These are phyloP conservation scores for Xenopus laevis DNA, from an alignment of 2,113 vertebrate species.

Conservation along the genomic window DNA sequence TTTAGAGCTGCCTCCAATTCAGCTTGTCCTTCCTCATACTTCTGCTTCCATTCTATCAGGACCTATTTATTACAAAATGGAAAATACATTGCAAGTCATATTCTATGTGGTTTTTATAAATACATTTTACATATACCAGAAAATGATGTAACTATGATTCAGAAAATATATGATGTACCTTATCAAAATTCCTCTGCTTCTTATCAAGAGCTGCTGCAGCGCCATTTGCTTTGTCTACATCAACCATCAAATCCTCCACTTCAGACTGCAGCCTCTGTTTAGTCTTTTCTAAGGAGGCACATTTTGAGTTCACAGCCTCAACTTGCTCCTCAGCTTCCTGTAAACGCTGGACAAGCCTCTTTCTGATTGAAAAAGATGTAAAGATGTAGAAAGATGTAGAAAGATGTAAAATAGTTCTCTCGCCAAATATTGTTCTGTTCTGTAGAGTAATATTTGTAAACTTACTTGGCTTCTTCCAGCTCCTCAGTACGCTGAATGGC, in stretches of 20 bases:
- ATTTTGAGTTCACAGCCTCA: slow-evolving; percentile 76
- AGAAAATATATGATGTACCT: slow-evolving; percentile 50
- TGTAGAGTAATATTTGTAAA: too few species aligned
- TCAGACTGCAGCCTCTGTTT: slow-evolving; percentile 73
- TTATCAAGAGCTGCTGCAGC: slow-evolving; percentile 62
- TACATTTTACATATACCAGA: too few species aligned
- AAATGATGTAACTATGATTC: too few species aligned
- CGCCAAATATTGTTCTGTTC: too few species aligned
- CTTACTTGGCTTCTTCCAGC: slow-evolving; percentile 76
- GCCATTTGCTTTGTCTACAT: slow-evolving; percentile 62
- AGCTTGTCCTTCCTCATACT: slow-evolving; percentile 63
- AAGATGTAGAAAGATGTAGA: too few species aligned
- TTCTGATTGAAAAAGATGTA: slow-evolving; percentile 69
- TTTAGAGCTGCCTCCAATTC: slow-evolving; percentile 65
- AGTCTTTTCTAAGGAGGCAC: slow-evolving; percentile 81
- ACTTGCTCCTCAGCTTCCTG: slow-evolving; percentile 81
- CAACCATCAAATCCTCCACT: slow-evolving; percentile 70
- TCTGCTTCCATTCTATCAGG: slow-evolving; percentile 72
- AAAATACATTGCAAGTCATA: too few species aligned
- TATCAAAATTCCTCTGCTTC: slow-evolving; percentile 69
- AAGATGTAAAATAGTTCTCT: too few species aligned
- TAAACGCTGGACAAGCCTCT: slow-evolving; percentile 83
- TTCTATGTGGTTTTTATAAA: too few species aligned
- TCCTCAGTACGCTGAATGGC: slow-evolving; percentile 82
- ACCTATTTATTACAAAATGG: slow-evolving; percentile 51